Conservation (phyloP, 2,888 invertebrate species). For the Tubiluchus corallicola region DNA sequence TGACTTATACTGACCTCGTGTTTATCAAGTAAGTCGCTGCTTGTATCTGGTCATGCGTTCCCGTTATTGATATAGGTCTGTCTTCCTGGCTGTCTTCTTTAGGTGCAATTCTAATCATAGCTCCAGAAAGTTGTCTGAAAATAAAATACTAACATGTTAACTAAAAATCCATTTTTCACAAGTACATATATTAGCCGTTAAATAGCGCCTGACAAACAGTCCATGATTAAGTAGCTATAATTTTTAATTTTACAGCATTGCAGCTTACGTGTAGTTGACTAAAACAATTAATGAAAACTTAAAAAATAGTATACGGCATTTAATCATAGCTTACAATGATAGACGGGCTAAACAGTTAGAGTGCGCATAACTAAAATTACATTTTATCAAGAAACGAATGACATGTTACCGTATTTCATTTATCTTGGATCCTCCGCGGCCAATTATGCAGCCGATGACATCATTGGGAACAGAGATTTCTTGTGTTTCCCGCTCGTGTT, state of each 20-base stretch:
- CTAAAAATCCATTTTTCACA: not conserved
- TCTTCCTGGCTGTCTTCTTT: slow-evolving; percentile 27
- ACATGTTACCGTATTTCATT: slow-evolving; percentile 32
- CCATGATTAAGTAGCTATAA: no score
- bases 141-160: not conserved
- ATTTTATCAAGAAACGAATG: no score
- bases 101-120: slow-evolving; percentile 31
- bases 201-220: no score
- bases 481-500: slow-evolving; percentile 18
- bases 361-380: no score
- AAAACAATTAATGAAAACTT: no score
- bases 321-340: no score
- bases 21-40: slow-evolving; percentile 30
- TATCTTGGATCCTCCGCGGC: slow-evolving; percentile 30
- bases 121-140: slow-evolving; percentile 29
- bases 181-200: no score
- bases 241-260: no score
- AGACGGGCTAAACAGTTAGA: no score
- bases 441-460: slow-evolving; percentile 31
- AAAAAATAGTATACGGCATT: no score
- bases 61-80: slow-evolving; percentile 29
- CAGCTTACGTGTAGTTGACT: no score
- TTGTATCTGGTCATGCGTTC: slow-evolving; percentile 28
- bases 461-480: slow-evolving; percentile 31
- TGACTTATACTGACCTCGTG: slow-evolving; percentile 29